Evolutionary conservation across 2,113 vertebrate species (phyloP).

Genomic region (Trematomus loennbergii): DNA sequence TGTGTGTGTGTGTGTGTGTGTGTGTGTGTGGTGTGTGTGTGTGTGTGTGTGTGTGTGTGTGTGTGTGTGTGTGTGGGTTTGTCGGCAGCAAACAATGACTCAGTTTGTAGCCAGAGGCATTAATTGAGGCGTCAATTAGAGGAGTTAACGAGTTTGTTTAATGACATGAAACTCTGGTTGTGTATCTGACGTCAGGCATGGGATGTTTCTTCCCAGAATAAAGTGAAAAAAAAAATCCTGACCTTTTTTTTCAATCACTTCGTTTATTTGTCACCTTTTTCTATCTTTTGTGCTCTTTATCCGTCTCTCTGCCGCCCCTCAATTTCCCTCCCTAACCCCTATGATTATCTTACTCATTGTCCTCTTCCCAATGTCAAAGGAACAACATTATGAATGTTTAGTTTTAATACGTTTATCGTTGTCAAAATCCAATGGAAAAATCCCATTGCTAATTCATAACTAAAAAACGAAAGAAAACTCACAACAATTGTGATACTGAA

Average conservation of each 20-base stretch:
- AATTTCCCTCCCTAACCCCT: background rate
- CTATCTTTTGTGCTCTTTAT: no score
- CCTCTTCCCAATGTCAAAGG: no score
- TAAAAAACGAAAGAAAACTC: no score
- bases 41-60: conserved; percentile 20
- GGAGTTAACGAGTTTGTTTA: conserved; percentile 80
- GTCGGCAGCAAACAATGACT: conserved; percentile 64
- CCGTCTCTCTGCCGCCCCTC: background rate
- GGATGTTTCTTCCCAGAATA: conserved; percentile 39
- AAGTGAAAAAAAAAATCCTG: conserved; percentile 49
- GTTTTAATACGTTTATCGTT: no score
- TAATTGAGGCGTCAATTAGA: conserved; percentile 79
- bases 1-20: background rate
- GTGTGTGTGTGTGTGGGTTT: conserved; percentile 41
- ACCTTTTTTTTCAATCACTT: background rate
- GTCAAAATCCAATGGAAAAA: no score
- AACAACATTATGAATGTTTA: no score
- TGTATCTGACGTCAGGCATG: conserved; percentile 63
- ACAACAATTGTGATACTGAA: background rate
- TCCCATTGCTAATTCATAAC: no score
- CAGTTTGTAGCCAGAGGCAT: conserved; percentile 63
- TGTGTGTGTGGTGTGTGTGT: background rate
- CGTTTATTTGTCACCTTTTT: background rate
- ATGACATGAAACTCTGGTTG: conserved; percentile 77
- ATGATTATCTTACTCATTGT: background rate